These are phyloP conservation scores for Gryon sp. DNA, from an alignment of 1,140 invertebrate genomes.

Conservation along the genomic window DNA sequence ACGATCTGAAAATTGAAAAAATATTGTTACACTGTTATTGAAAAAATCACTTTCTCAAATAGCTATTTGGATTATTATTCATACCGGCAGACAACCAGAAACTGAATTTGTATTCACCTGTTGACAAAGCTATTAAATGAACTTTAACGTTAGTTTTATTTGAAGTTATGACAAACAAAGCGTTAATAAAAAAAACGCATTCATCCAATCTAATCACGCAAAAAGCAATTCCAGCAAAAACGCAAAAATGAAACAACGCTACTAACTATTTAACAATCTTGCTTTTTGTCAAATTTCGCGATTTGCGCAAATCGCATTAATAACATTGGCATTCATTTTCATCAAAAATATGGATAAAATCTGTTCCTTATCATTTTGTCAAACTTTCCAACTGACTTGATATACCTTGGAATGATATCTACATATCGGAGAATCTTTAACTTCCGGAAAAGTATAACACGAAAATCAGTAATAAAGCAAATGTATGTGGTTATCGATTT, in stretches of 20 bases:
- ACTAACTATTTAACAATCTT: too few species aligned
- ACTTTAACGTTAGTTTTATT: slow-evolving; percentile 14
- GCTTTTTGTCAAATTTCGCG: too few species aligned
- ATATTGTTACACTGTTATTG: slow-evolving; percentile 25
- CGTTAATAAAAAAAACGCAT: too few species aligned
- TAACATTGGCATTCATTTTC: background rate
- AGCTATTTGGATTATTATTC: slow-evolving; percentile 39
- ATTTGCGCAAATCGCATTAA: too few species aligned
- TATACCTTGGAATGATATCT: too few species aligned
- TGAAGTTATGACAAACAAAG: too few species aligned
- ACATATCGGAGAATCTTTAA: slow-evolving; percentile 20
- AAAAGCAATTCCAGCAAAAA: slow-evolving; percentile 7
- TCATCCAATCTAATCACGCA: too few species aligned
- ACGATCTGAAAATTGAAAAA: slow-evolving; percentile 9
- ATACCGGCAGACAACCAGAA: background rate
- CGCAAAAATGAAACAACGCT: background rate
- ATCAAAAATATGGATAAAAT: background rate
- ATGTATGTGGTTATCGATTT: slow-evolving; percentile 63
- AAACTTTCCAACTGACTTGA: too few species aligned
- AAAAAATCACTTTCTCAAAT: slow-evolving; percentile 25
- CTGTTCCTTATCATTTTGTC: background rate
- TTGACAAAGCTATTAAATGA: slow-evolving; percentile 37
- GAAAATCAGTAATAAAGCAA: slow-evolving; percentile 54
- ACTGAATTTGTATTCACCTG: slow-evolving; percentile 22
- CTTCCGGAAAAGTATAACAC: slow-evolving; percentile 55